Percentiles rank a stretch among this genome's conserved stretches.
Evolutionary conservation across 2,113 vertebrate genomes (phyloP).

Genomic region (Oreochromis tanganicae): DNA sequence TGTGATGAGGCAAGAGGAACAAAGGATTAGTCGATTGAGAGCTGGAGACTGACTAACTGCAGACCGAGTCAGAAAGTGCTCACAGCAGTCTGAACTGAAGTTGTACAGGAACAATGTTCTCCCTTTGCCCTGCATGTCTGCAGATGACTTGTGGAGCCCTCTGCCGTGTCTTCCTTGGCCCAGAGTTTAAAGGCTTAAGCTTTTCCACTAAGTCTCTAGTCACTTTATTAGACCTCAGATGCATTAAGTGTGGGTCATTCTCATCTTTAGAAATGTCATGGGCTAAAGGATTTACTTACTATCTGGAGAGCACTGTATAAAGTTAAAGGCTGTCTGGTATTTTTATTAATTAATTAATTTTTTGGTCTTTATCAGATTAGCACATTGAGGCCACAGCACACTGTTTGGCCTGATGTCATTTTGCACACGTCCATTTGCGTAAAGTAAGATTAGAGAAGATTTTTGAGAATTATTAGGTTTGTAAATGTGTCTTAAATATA

Average conservation of each 20-base stretch:
- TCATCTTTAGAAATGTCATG: conserved; percentile 31
- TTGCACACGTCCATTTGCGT: background rate
- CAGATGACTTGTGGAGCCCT: background rate
- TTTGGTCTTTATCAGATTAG: background rate
- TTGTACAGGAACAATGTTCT: background rate
- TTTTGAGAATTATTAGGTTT: background rate
- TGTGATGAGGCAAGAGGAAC: conserved; percentile 25
- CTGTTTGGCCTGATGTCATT: background rate
- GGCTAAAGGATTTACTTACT: background rate
- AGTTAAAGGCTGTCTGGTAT: background rate
- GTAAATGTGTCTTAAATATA: background rate
- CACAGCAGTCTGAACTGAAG: background rate
- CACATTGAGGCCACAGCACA: background rate
- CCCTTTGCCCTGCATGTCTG: background rate
- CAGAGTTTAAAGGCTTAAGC: conserved; percentile 1
- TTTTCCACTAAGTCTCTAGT: background rate
- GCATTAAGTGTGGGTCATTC: background rate
- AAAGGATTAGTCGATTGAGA: conserved; percentile 13
- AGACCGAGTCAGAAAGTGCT: background rate
- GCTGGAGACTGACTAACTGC: background rate
- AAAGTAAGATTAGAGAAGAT: background rate
- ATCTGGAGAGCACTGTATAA: background rate
- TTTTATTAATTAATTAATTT: background rate
- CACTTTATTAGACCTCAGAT: background rate
- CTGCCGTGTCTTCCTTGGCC: background rate